Evolutionary conservation across 2,797 vertebrate species (phyloP).

Genomic region (Dallia pectoralis): DNA sequence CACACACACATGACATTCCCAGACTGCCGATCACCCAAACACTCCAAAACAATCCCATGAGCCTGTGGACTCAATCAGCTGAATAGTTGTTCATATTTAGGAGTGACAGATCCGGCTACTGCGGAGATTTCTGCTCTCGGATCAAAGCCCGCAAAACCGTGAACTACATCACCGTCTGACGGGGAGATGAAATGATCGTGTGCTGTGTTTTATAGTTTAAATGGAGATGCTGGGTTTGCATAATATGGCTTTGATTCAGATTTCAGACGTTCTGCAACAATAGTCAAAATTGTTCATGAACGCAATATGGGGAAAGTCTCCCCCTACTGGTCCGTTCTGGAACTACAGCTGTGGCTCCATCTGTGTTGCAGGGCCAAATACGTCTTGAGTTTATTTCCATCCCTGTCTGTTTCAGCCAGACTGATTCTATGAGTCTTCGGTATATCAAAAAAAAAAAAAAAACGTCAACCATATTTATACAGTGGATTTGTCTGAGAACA

Average conservation of each 20-base stretch:
- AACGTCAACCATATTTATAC: no score
- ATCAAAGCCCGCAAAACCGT: not conserved
- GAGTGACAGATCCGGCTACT: no score
- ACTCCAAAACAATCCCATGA: not conserved
- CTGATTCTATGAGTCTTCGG: no score
- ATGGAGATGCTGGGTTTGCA: not conserved
- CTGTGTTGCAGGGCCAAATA: no score
- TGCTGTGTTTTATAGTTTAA: not conserved
- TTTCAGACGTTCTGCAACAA: not conserved
- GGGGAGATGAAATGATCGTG: conserved; percentile 10
- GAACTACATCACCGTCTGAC: not conserved
- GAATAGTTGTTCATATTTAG: conserved; percentile 31
- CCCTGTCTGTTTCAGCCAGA: no score
- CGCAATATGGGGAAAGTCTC: not conserved
- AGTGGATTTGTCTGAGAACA: no score
- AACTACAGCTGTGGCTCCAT: no score
- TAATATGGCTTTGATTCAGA: not conserved
- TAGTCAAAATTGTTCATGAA: not conserved
- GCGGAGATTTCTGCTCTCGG: not conserved
- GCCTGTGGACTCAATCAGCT: conserved; percentile 28
- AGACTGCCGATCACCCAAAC: conserved; percentile 19
- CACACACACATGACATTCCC: not conserved
- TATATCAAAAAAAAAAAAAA: no score
- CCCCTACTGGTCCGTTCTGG: conserved; percentile 10
- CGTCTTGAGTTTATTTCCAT: no score